phyloP scores from a whole-genome alignment of 2,888 invertebrate genomes.

The Chrysolina americana region DNA sequence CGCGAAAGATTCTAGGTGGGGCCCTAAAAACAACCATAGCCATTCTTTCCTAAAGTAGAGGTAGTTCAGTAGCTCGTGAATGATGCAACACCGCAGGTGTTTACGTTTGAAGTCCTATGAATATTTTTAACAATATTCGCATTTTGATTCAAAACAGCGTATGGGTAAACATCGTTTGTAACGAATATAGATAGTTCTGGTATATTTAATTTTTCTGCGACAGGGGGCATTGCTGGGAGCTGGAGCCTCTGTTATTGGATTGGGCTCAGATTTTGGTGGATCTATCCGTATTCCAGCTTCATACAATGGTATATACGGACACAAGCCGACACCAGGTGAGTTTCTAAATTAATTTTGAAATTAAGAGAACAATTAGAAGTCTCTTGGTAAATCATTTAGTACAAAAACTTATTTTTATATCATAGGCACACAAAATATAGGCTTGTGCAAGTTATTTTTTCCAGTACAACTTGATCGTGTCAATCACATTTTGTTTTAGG shows the following conservation, averaged over 20 bases:
- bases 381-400: no score
- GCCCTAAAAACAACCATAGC: no score
- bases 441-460: not conserved
- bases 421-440: no score
- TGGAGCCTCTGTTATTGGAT: constrained; percentile 84
- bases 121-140: no score
- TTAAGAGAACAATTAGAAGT: no score
- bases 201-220: not conserved
- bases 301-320: constrained; percentile 90
- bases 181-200: not conserved
- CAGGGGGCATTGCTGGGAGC: constrained; percentile 82
- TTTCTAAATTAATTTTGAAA: not conserved
- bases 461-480: not conserved
- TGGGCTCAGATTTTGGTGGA: constrained; percentile 91
- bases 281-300: constrained; percentile 90
- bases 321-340: constrained; percentile 84
- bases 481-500: constrained; percentile 64
- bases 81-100: no score
- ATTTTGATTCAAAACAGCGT: no score
- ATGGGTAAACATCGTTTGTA: not conserved
- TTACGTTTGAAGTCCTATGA: no score
- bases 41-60: no score
- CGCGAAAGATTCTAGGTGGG: no score
- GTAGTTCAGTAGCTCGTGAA: no score
- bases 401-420: not conserved